Percentiles rank a stretch among this genome's conserved stretches.
phyloP scores from a whole-genome alignment of 2,113 vertebrate species.

The Amia ocellicauda region DNA sequence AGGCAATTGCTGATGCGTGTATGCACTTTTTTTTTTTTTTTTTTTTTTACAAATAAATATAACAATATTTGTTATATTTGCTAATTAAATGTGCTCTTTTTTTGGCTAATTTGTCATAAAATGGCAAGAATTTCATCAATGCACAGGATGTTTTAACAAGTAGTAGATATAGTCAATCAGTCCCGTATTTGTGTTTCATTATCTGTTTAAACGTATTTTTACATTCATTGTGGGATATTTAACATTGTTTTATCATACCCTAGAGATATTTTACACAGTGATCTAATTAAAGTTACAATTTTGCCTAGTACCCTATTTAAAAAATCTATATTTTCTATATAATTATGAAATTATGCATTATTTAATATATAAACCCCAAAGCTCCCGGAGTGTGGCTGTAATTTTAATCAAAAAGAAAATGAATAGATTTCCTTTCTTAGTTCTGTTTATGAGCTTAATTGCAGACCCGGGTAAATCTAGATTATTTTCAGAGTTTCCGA shows the following conservation, averaged over 20 bases:
- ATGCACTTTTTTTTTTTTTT: too few species aligned
- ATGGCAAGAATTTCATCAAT: conserved; percentile 56
- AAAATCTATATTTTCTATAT: conserved; percentile 80
- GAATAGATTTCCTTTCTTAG: conserved; percentile 60
- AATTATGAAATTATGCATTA: conserved; percentile 79
- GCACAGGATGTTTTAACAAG: conserved; percentile 57
- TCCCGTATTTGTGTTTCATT: conserved; percentile 72
- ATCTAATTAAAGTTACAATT: conserved; percentile 74
- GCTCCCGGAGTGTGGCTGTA: conserved; percentile 64
- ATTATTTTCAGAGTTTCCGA: conserved; percentile 56
- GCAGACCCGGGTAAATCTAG: conserved; percentile 52
- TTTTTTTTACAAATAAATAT: not conserved
- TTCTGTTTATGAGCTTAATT: conserved; percentile 69
- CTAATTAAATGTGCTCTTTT: conserved; percentile 49
- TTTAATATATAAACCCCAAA: conserved; percentile 75
- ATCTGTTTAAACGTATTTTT: conserved; percentile 73
- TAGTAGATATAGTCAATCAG: conserved; percentile 55
- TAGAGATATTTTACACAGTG: conserved; percentile 71
- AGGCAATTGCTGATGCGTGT: conserved; percentile 24
- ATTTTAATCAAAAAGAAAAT: conserved; percentile 75
- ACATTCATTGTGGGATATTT: conserved; percentile 68
- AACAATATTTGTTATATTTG: conserved; percentile 45
- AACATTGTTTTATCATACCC: conserved; percentile 74
- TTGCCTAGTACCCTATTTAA: conserved; percentile 70
- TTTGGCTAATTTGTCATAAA: conserved; percentile 56